Evolutionary conservation across 2,888 invertebrate genomes (phyloP), one percentile per base, ranked within the genome.

Genomic region (Osedax frankpressi): DNA sequence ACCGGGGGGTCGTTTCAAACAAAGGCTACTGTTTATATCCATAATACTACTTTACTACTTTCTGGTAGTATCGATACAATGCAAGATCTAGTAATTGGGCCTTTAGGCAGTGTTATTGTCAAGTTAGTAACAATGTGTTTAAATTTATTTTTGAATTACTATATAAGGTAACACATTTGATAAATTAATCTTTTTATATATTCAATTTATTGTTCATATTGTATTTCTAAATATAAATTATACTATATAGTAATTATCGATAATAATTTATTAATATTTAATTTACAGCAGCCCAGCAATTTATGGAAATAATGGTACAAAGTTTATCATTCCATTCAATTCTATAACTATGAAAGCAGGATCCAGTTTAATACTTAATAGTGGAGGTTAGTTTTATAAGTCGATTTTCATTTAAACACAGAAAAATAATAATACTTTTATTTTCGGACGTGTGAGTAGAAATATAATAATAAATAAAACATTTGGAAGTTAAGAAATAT

Each of bases 21-120:
- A 0, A 78, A 77, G 30, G 74, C 75, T 26, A 73, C 74, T 25
- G 74, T 81, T 11, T 76, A 76, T 3, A 76, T 81, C 6, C 78
- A 77, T 14, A 78, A 77, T 70, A 80, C 80, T 30, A 78, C 79
- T 14, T 75, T 81, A 19, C 78, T 78, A 71, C 68, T 80, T 30
- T 78, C 79, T 72, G 80, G 80, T 0, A 59, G 71, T 26, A 74
- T 80, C 25, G 72, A 68, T 25, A 79, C 78, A 3, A 78, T 79
- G 28, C 77, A 79, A 69, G 74, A 78, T 63, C 78, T 80, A 2
- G 73, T 77, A 11, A 79, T 80, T 30, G 79, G 78, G 25, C 30
- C 28, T 27, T 25, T 27, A 0, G 71, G 71, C 44, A 60, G 27
- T 6, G 60, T 27, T 19, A 6, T 71, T 27, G 44, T 30, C 11